Evolutionary conservation across 2,888 invertebrate species (phyloP).

Genomic region (Polyommatus iphigenia): DNA sequence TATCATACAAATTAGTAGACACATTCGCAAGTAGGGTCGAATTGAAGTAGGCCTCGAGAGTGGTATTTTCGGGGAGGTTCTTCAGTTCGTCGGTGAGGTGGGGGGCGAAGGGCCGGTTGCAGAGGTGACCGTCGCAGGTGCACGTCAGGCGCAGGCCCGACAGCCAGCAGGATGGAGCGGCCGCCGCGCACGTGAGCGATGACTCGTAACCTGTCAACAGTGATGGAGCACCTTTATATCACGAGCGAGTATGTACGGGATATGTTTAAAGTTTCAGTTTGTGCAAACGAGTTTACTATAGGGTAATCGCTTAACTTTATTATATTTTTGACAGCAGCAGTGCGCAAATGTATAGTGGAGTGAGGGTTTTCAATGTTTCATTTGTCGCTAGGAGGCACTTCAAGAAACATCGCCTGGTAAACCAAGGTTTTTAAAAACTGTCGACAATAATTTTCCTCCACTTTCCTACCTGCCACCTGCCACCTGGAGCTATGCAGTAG

Average conservation of each 20-base stretch:
- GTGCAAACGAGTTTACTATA: too few species aligned
- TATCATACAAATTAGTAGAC: slow-evolving; percentile 52
- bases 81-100: slow-evolving; percentile 55
- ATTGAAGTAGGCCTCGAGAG: slow-evolving; percentile 54
- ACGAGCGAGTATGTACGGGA: neutral
- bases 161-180: slow-evolving; percentile 53
- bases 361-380: too few species aligned
- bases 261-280: neutral
- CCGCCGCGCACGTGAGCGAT: slow-evolving; percentile 55
- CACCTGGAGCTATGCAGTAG: too few species aligned
- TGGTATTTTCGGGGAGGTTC: slow-evolving; percentile 51
- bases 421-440: too few species aligned
- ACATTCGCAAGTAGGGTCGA: slow-evolving; percentile 53
- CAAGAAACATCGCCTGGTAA: too few species aligned
- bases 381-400: too few species aligned
- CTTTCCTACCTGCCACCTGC: too few species aligned
- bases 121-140: slow-evolving; percentile 57
- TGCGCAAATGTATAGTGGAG: too few species aligned
- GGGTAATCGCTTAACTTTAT: too few species aligned
- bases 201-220: slow-evolving; percentile 59
- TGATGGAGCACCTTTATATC: slow-evolving; percentile 18
- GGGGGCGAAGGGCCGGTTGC: slow-evolving; percentile 61
- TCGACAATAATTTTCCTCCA: too few species aligned
- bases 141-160: slow-evolving; percentile 56
- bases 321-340: too few species aligned